phyloP scores from a whole-genome alignment of 2,113 vertebrate species.

The Burhinus oedicnemus region DNA sequence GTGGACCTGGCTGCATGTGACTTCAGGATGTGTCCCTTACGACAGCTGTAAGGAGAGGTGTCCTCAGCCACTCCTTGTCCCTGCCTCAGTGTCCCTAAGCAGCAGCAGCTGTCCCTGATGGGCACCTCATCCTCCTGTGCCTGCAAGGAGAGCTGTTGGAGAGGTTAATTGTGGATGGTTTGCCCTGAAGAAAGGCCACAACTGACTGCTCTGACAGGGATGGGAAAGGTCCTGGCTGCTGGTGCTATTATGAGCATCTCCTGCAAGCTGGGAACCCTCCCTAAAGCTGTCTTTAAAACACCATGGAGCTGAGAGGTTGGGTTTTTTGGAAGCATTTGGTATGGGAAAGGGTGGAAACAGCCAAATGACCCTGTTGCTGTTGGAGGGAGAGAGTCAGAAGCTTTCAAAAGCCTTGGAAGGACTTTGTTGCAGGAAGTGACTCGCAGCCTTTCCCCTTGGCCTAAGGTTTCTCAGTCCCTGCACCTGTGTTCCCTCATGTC shows the following conservation, averaged over 20 bases:
- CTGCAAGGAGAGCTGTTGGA: neutral
- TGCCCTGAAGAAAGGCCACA: neutral
- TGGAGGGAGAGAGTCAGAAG: neutral
- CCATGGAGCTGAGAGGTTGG: rapidly evolving
- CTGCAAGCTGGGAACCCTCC: neutral
- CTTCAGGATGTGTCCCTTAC: neutral
- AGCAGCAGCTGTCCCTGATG: neutral
- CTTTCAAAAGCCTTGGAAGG: neutral
- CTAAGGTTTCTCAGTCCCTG: neutral
- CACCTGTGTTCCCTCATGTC: rapidly evolving
- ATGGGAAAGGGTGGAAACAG: neutral
- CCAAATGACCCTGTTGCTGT: neutral
- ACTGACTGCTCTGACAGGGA: neutral
- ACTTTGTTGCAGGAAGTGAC: neutral
- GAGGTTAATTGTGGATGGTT: neutral
- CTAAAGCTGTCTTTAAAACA: neutral
- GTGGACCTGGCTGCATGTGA: neutral
- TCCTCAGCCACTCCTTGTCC: neutral
- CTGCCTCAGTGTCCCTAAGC: neutral
- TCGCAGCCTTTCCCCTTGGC: neutral
- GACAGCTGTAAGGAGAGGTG: neutral
- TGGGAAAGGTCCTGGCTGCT: neutral
- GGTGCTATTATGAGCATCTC: neutral
- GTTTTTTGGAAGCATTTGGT: neutral
- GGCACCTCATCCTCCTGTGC: rapidly evolving